A percentile compares a stretch with the other conserved stretches of the same genome.
These are phyloP conservation scores for Onychorhynchus coronatus DNA, from an alignment of 2,113 vertebrate genomes.

Conservation along the genomic window DNA sequence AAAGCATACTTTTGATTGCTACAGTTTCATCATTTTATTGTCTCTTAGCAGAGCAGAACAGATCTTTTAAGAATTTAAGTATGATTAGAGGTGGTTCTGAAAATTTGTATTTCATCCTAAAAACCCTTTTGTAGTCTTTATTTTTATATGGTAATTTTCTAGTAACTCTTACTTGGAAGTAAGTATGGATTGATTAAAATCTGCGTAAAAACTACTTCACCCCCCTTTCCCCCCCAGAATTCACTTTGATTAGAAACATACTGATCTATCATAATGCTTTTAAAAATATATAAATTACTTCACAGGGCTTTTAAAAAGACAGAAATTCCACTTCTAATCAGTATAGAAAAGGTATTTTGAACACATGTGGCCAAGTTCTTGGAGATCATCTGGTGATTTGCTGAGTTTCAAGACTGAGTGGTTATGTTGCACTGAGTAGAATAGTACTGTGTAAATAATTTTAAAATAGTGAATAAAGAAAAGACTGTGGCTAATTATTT, in stretches of 20 bases:
- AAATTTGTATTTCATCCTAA: not conserved
- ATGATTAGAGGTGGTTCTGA: not conserved
- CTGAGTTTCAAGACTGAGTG: not conserved
- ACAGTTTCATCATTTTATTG: not conserved
- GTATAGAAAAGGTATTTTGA: not conserved
- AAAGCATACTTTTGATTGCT: not conserved
- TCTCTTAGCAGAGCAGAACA: not conserved
- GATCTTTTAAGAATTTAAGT: not conserved
- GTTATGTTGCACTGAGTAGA: not conserved
- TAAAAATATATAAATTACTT: not conserved
- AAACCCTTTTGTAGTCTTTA: not conserved
- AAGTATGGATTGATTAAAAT: not conserved
- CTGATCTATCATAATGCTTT: not conserved
- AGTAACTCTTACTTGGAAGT: not conserved
- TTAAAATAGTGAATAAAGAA: not conserved
- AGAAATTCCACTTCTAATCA: not conserved
- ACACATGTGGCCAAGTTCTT: not conserved
- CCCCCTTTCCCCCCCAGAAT: fast-evolving
- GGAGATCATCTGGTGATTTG: not conserved
- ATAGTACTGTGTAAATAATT: not conserved
- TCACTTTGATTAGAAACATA: not conserved
- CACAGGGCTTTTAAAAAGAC: not conserved
- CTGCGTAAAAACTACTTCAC: not conserved
- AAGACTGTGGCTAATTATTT: not conserved
- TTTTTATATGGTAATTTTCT: not conserved